Evolutionary conservation across 2,797 vertebrate genomes (phyloP).

Genomic region (Varecia variegata): DNA sequence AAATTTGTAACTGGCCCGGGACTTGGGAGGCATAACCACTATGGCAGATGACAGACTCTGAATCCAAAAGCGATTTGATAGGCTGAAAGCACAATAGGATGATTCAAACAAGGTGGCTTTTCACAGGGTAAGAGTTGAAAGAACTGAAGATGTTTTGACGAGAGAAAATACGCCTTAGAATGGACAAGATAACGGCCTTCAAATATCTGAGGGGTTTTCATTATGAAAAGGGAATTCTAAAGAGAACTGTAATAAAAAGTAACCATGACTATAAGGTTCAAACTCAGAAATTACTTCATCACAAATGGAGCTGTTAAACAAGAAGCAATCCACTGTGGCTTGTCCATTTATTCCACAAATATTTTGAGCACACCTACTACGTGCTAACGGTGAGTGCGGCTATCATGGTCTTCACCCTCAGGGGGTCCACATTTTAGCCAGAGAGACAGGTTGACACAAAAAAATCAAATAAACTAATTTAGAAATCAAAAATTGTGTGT

Average conservation of each 20-base stretch:
- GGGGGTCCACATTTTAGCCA: not conserved
- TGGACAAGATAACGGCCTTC: not conserved
- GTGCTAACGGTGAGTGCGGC: fast-evolving
- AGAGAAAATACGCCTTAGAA: not conserved
- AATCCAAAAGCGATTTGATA: not conserved
- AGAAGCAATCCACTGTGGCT: not conserved
- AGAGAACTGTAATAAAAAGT: not conserved
- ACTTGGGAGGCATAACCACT: not conserved
- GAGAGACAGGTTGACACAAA: not conserved
- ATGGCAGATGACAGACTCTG: not conserved
- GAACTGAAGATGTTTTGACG: not conserved
- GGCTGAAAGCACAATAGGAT: not conserved
- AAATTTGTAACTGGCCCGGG: not conserved
- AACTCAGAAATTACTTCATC: not conserved
- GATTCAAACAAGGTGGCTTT: not conserved
- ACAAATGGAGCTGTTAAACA: not conserved
- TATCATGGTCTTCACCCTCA: not conserved
- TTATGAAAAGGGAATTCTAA: slow-evolving; percentile 19
- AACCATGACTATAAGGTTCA: not conserved
- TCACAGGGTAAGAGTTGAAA: not conserved
- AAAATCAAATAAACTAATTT: not conserved
- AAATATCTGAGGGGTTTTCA: not conserved
- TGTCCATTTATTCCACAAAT: not conserved
- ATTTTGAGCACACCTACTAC: not conserved
- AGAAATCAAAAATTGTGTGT: not conserved